Percentiles rank a stretch among this genome's conserved stretches.
These are phyloP conservation scores for Xiphias gladius DNA, from an alignment of 2,113 vertebrate species.

Conservation along the genomic window DNA sequence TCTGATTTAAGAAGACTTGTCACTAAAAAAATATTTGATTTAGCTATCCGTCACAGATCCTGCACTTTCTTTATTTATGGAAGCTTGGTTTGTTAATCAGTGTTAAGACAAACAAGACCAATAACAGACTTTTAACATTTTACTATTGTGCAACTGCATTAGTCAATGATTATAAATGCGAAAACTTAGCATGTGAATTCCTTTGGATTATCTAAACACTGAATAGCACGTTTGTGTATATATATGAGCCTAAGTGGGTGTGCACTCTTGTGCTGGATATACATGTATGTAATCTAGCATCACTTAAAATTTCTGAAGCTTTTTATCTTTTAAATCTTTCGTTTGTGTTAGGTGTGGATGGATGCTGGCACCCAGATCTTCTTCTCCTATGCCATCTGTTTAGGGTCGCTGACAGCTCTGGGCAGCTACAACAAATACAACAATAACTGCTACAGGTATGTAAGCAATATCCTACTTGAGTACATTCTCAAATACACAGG, in stretches of 20 bases:
- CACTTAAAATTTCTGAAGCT: neutral
- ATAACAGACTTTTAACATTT: neutral
- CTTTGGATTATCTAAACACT: conserved; percentile 11
- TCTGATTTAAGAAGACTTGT: neutral
- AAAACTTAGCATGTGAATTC: conserved; percentile 5
- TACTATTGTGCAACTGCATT: neutral
- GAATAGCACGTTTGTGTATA: neutral
- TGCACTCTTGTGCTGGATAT: neutral
- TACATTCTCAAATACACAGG: neutral
- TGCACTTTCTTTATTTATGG: neutral
- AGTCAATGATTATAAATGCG: conserved; percentile 51
- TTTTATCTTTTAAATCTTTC: neutral
- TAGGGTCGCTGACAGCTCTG: conserved; percentile 94
- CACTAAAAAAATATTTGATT: neutral
- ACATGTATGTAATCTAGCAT: neutral
- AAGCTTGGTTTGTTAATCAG: conserved; percentile 38
- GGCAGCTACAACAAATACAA: conserved; percentile 98
- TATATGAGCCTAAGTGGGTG: neutral
- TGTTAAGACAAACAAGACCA: conserved; percentile 1
- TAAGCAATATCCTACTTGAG: neutral
- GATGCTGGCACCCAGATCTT: conserved; percentile 98
- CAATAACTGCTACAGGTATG: conserved; percentile 97
- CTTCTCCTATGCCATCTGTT: conserved; percentile 96
- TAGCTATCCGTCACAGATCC: neutral
- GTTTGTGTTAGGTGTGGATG: conserved; percentile 93